Percentiles rank a stretch among this genome's conserved stretches.
Evolutionary conservation across 2,797 vertebrate genomes (phyloP).

Genomic region (Yasuhikotakia modesta): DNA sequence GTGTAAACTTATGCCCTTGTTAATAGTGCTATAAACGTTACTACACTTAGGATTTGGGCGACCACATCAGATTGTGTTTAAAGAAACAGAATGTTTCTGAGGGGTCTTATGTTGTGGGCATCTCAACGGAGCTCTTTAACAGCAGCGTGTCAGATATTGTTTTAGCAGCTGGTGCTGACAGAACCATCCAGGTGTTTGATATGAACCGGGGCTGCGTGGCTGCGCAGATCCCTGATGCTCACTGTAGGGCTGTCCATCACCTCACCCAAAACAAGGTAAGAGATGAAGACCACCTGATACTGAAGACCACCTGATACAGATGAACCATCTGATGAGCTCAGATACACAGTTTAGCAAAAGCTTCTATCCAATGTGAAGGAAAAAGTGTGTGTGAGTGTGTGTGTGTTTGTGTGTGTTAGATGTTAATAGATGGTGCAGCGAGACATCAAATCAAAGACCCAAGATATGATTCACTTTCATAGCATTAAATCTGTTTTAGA

Average conservation of each 20-base stretch:
- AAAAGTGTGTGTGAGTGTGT: too few species aligned
- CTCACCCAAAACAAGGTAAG: slow-evolving; percentile 89
- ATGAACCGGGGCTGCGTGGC: slow-evolving; percentile 79
- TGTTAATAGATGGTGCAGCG: too few species aligned
- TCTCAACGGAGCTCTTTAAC: slow-evolving; percentile 58
- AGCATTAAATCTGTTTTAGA: background rate
- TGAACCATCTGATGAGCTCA: too few species aligned
- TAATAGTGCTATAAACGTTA: slow-evolving; percentile 4
- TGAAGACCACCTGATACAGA: too few species aligned
- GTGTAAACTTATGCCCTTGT: background rate
- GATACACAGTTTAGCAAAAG: too few species aligned
- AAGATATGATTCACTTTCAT: too few species aligned
- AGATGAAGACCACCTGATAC: too few species aligned
- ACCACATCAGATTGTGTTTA: background rate
- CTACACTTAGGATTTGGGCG: background rate
- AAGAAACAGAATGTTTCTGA: background rate
- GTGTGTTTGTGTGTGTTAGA: too few species aligned
- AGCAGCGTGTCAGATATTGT: slow-evolving; percentile 77
- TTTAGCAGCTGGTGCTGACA: slow-evolving; percentile 80
- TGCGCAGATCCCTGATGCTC: slow-evolving; percentile 78
- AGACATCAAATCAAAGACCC: too few species aligned
- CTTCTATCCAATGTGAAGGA: too few species aligned
- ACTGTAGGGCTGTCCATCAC: slow-evolving; percentile 81
- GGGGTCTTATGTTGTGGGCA: background rate
- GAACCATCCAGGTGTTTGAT: slow-evolving; percentile 85